Conservation (phyloP, 1,140 invertebrate genomes). For the Hirudo medicinalis region DNA sequence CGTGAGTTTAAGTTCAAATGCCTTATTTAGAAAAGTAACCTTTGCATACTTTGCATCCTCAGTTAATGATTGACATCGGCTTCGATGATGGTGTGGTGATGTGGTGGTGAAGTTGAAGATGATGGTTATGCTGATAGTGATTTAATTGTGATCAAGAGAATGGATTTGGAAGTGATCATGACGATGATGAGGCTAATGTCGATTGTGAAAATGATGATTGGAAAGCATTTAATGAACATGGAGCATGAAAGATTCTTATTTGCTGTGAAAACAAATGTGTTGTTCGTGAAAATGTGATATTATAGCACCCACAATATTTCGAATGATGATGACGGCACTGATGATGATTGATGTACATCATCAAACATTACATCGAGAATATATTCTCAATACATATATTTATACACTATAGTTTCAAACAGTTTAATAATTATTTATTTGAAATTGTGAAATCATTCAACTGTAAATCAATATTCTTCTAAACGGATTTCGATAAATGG, state of each 20-base stretch:
- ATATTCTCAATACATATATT: no score
- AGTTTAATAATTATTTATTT: neutral
- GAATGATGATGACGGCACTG: neutral
- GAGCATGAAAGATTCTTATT: neutral
- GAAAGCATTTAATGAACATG: neutral
- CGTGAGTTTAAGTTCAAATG: no score
- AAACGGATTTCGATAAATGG: neutral
- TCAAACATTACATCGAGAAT: neutral
- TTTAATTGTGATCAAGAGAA: no score
- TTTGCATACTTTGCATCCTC: no score
- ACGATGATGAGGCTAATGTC: neutral
- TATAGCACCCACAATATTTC: neutral
- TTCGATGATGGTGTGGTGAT: neutral
- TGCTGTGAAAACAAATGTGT: neutral
- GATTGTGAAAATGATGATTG: slow-evolving; percentile 4
- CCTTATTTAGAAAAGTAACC: no score
- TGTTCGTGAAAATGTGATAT: neutral
- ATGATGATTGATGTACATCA: neutral
- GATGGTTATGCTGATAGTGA: neutral
- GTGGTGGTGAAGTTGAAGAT: neutral
- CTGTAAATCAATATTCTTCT: neutral
- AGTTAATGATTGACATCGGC: no score
- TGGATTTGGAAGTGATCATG: no score
- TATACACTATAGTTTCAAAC: no score
- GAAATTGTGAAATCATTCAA: neutral